Evolutionary conservation across 2,888 invertebrate species (phyloP).

Genomic region (Meganola albula): DNA sequence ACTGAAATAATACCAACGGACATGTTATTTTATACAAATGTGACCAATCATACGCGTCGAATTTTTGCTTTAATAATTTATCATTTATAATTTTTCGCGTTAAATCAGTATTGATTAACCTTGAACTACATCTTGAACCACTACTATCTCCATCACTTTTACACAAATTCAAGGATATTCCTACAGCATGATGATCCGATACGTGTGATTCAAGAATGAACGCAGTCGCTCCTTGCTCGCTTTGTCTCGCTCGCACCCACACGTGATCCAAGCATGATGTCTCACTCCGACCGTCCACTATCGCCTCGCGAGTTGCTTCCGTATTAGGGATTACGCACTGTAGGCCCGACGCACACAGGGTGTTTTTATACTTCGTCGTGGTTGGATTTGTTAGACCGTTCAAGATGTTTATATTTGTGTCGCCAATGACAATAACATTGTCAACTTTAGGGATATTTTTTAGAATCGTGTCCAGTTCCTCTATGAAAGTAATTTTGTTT

Average conservation of each 20-base stretch:
- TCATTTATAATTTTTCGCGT: no score
- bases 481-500: background rate
- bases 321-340: background rate
- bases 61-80: no score
- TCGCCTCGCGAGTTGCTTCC: background rate
- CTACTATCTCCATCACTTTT: no score
- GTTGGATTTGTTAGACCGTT: background rate
- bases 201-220: background rate
- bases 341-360: background rate
- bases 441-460: background rate
- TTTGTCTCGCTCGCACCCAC: background rate
- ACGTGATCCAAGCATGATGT: background rate
- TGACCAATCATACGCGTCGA: no score
- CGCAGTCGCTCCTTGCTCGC: background rate
- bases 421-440: background rate
- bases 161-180: background rate
- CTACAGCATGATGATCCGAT: slow-evolving; percentile 1
- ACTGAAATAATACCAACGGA: no score
- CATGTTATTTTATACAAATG: no score
- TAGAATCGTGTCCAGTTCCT: background rate
- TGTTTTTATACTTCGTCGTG: background rate
- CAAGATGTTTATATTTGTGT: background rate
- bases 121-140: no score
- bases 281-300: background rate
- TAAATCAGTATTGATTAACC: no score